Evolutionary conservation across 2,113 vertebrate genomes (phyloP), one percentile per base, ranked within the genome.

Genomic region (Gadus chalcogrammus): DNA sequence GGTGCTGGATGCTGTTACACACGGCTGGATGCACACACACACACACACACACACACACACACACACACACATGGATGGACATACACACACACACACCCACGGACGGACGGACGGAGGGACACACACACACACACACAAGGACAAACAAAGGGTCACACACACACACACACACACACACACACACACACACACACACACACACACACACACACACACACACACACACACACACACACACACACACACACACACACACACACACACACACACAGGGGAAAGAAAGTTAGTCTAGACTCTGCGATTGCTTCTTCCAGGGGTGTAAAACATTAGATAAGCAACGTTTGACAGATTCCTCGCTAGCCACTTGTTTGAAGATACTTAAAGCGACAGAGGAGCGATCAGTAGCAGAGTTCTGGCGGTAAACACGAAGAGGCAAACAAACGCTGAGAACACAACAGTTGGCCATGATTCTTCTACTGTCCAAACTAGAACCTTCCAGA

Each of bases 1-100:
- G 97, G 77, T 94, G 91, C 82, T 93, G 89, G 91, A 99, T 99
- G 89, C 95, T 97, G 82, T 95, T 95, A 79, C 97, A 99, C 68
- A 99, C 96, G 83, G 95, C 97, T 99, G 91, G 59, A 75, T 77
- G 28, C 22, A 70, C 65, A 68, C 17, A 72, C 24, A 61, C 22
- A 18, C 64, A 15, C n/a, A n/a, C n/a, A n/a, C n/a, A n/a, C n/a
- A n/a, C n/a, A n/a, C n/a, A n/a, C n/a, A n/a, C n/a, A n/a, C n/a
- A n/a, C 42, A 48, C 42, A 48, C 42, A 48, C 42, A 48, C 7
- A 48, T 0, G 8, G 8, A 13, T 2, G 11, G 7, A 48, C 42
- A 48, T 9, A 48, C 42, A 48, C 42, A 48, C 42, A 48, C 42
- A 48, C 42, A 48, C 5, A 42, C 38, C 5, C 38, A 42, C 38